Evolutionary conservation across 2,113 vertebrate species (phyloP), one percentile per base, ranked within the genome.

Genomic region (Syngnathus typhle): DNA sequence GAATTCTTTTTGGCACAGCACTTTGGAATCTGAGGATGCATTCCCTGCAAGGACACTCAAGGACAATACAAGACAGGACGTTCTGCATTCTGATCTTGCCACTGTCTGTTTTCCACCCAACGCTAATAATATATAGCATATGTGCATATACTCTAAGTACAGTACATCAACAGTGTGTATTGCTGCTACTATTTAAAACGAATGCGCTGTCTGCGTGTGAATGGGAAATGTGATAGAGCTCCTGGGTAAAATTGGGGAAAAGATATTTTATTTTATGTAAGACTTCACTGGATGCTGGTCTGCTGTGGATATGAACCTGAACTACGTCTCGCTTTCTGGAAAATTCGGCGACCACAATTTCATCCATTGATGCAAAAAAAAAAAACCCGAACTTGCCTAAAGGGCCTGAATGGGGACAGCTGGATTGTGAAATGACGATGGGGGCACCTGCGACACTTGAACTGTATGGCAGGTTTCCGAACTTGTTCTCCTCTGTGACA

Each of bases 21-120:
- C 94, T 96, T 96, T 95, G 92, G 89, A 90, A 93, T 89, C 83
- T 85, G 89, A 92, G 89, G 90, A 94, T 92, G 91, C 93, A 94
- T 95, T 95, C 93, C 92, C 89, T 85, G 89, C 87, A 84, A 87
- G 84, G 89, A 92, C 89, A 86, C 77, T 37, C 69, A 72, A 73
- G 7, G 46, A 80, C 72, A 71, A 68, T 41, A 62, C 65, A 66
- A 78, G 64, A 75, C 58, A 70, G 66, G 59, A 84, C 56, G 36
- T 60, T 72, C 38, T 65, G 65, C 51, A 71, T 37, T 23, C 59
- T 70, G 49, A 72, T 72, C 67, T 70, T 72, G 77, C 75, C 27
- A 67, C 69, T 72, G 68, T 84, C 74, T 72, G 63, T 82, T 78
- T 80, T 76, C 56, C 8, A 23, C 37, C 37, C 65, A 68, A 73